These are phyloP conservation scores for Carassius gibelio DNA, from an alignment of 2,113 vertebrate genomes.

Conservation along the genomic window DNA sequence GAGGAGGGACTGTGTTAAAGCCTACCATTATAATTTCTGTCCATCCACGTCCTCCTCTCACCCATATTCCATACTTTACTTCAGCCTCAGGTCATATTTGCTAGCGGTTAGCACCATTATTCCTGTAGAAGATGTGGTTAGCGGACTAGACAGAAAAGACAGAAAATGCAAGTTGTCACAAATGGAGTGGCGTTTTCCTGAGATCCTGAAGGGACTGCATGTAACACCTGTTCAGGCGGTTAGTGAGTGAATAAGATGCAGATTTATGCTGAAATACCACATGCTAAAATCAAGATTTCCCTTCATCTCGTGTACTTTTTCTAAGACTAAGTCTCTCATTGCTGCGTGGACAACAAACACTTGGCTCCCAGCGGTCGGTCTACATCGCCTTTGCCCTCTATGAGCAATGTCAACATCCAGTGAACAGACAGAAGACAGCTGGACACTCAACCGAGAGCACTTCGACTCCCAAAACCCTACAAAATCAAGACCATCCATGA, in stretches of 20 bases:
- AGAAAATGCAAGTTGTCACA: background rate
- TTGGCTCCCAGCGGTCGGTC: background rate
- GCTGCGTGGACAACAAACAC: background rate
- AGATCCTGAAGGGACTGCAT: background rate
- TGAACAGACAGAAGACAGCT: slow-evolving; percentile 10
- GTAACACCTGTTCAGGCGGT: background rate
- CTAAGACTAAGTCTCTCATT: background rate
- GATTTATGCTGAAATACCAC: background rate
- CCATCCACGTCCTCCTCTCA: background rate
- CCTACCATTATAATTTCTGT: slow-evolving; percentile 9
- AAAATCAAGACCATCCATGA: background rate
- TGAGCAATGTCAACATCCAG: background rate
- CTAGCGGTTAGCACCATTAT: background rate
- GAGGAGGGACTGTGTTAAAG: slow-evolving; percentile 33
- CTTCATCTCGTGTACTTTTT: background rate
- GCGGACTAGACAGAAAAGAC: background rate
- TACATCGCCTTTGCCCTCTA: background rate
- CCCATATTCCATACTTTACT: background rate
- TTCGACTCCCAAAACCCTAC: background rate
- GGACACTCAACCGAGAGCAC: background rate
- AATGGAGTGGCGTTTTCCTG: background rate
- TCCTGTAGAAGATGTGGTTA: background rate
- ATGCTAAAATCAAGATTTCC: background rate
- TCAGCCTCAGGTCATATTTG: background rate
- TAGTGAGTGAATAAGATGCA: background rate